Base-by-base conservation (phyloP, 2,888 invertebrate genomes). In the Norana najaformis region DNA sequence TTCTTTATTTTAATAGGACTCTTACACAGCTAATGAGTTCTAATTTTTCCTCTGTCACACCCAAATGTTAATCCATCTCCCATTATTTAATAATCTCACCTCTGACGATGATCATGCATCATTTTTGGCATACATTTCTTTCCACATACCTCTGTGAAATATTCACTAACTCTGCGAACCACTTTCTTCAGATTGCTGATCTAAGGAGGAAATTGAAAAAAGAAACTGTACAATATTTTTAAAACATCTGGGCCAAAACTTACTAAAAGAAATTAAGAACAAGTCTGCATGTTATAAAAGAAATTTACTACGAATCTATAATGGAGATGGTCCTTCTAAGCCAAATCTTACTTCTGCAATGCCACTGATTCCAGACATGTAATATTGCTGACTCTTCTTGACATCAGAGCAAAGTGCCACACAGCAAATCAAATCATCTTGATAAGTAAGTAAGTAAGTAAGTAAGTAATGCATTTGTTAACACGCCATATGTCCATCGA, bases 131-230 rank as follows among this genome's bases (percentile, higher is more conserved):
- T 30, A 69, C 30, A 69, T n/a, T 69, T 30, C 3, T 69, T 69
- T 69, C 69, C 69, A 69, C 8, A n/a, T 69, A 69, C 69, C 69
- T 69, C 69, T n/a, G 69, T 69, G n/a, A 69, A 69, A 69, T 69
- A 69, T 30, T 69, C 69, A n/a, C 69, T 69, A 69, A 69, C n/a
- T 69, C 69, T n/a, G n/a, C 69, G 69, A 69, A 69, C 69, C n/a
- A 69, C 69, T 69, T 69, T 69, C 69, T 69, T 69, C 69, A 69
- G 69, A 69, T 69, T 69, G 69, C 69, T 69, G 69, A 69, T 69
- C 69, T 69, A 69, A n/a, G 69, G n/a, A 69, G 30, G 11, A 53
- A 47, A 53, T 30, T 53, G 53, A 53, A 53, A 53, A 53, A 0
- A 53, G 23, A 53, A 53, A 30, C 23, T 30, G 23, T 53, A 47